Evolutionary conservation across 2,888 invertebrate species (phyloP).

Genomic region (Choreutis nemorana): DNA sequence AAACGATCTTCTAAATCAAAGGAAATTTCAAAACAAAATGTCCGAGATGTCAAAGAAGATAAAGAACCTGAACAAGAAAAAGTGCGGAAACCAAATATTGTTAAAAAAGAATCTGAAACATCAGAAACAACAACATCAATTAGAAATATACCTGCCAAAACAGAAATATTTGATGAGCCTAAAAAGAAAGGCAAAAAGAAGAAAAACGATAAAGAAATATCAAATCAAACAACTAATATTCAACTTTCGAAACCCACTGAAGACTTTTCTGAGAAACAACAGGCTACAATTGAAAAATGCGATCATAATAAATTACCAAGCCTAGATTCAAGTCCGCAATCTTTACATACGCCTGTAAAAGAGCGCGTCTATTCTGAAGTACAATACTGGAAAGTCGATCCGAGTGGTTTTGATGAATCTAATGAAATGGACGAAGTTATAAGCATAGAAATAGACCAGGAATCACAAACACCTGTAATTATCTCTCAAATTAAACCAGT

Average conservation of each 20-base stretch:
- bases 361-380: constrained; percentile 51
- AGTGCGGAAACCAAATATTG: constrained; percentile 6
- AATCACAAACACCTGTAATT: no score
- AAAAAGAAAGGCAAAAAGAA: constrained; percentile 11
- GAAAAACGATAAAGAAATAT: constrained; percentile 4
- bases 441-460: constrained; percentile 25
- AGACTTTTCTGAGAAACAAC: constrained; percentile 9
- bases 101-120: not conserved
- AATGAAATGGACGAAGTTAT: constrained; percentile 28
- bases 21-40: no score
- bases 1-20: constrained; percentile 34
- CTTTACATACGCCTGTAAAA: constrained; percentile 46
- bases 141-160: constrained; percentile 9
- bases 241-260: constrained; percentile 14
- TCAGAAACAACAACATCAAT: not conserved
- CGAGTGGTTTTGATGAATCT: constrained; percentile 25
- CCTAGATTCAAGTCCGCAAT: constrained; percentile 43
- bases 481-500: not conserved
- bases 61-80: constrained; percentile 10
- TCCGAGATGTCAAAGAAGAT: no score
- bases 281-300: constrained; percentile 1
- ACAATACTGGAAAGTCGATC: constrained; percentile 51
- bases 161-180: constrained; percentile 6
- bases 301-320: constrained; percentile 13
- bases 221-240: no score